Base-by-base conservation (phyloP, 53 echinoderm and acorn worm species). In the Temnopleurus reevesii region DNA sequence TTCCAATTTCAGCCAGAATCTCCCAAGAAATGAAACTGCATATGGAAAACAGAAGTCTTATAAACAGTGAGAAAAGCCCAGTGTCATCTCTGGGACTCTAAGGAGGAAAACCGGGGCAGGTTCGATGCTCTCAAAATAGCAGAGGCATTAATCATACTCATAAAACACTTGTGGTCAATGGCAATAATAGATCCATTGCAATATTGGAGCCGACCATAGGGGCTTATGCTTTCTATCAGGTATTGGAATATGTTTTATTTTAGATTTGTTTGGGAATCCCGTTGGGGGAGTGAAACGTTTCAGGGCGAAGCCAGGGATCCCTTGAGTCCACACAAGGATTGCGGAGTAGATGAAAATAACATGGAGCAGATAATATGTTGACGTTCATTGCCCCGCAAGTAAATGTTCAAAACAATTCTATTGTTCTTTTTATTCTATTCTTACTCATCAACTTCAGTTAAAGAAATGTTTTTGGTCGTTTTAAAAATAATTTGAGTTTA, bases 21-120 rank as follows among this genome's bases (percentile, higher is more conserved):
- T 65, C 65, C 13, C 10, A 65, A 65, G 33, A 65, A 65, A 65
- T 65, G 13, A 65, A 65, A 65, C 65, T 64, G 64, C 65, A 65
- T 65, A 65, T 65, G 35, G 65, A 65, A 18, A 36, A 33, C 33
- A 10, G 19, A 65, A 29, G n/a, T n/a, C n/a, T n/a, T 60, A 60
- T 29, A 60, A 26, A 29, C 60, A 29, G 2, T 34, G 33, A 65
- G 19, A 36, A 65, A 34, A 34, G n/a, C 36, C 65, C 18, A 33
- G 15, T 2, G 17, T 19, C 34, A 65, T 34, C 36, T n/a, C 35
- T 65, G 18, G 2, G 4, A 18, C 17, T 65, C 36, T 9, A 34
- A 34, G 65, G 34, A 65, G 65, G 27, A 34, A 18, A 65, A 18
- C n/a, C 35, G 15, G 34, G 15, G 4, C 30, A 12, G 28, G 3